phyloP scores from a whole-genome alignment of 2,888 invertebrate genomes.

The Leptopterna dolabrata region DNA sequence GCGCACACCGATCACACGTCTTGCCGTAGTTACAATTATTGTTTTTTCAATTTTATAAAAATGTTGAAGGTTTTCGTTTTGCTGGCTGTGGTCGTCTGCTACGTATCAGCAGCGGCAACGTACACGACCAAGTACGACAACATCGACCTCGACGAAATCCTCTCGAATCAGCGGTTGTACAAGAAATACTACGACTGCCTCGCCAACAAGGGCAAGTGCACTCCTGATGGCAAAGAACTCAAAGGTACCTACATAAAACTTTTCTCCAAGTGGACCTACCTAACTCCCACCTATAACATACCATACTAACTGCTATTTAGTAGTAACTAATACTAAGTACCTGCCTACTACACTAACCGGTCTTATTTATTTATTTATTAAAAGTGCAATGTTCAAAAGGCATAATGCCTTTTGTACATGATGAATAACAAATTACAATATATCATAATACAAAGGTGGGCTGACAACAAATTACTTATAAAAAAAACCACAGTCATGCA shows the following conservation, averaged over 20 bases:
- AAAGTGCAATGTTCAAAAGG: too few relatives aligned
- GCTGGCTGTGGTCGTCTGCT: neutral
- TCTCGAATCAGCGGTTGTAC: slow-evolving; percentile 63
- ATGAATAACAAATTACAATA: too few relatives aligned
- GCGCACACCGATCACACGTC: neutral
- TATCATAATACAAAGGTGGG: too few relatives aligned
- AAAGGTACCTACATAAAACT: slow-evolving; percentile 58
- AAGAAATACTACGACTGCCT: slow-evolving; percentile 64
- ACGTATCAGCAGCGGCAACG: neutral
- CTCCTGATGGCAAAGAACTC: slow-evolving; percentile 61
- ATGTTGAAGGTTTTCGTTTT: slow-evolving; percentile 34
- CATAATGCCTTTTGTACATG: too few relatives aligned
- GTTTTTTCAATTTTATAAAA: neutral
- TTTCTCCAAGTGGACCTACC: neutral
- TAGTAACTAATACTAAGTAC: too few relatives aligned
- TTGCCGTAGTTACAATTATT: too few relatives aligned
- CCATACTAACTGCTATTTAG: too few relatives aligned
- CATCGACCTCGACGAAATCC: slow-evolving; percentile 62
- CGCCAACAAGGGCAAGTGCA: slow-evolving; percentile 61
- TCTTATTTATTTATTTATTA: too few relatives aligned
- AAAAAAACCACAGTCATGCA: too few relatives aligned
- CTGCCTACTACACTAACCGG: too few relatives aligned
- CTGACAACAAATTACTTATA: too few relatives aligned
- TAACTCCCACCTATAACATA: too few relatives aligned
- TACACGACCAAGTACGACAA: slow-evolving; percentile 61